Conservation (phyloP, 2,797 vertebrate genomes). For the Limnodromus scolopaceus region DNA sequence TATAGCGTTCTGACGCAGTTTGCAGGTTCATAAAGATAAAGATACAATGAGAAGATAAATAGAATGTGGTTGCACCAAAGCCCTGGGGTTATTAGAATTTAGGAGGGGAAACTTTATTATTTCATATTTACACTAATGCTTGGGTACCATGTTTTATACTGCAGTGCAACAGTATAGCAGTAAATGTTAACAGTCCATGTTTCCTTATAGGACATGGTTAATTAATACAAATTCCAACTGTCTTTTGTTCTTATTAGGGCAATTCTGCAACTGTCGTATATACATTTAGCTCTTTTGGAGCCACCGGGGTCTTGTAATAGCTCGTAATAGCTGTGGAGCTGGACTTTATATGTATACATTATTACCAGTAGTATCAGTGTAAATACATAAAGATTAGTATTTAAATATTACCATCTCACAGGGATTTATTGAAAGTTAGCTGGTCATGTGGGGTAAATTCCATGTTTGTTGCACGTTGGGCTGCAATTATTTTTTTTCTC, state of each 20-base stretch:
- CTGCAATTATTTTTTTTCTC: neutral
- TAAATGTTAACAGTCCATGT: neutral
- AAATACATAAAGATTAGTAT: neutral
- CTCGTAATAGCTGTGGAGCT: neutral
- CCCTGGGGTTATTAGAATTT: neutral
- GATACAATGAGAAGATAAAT: neutral
- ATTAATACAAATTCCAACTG: neutral
- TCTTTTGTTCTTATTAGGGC: neutral
- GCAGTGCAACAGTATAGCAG: neutral
- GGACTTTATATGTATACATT: neutral
- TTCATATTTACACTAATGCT: neutral
- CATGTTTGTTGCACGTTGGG: neutral
- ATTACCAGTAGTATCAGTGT: neutral
- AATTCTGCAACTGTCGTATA: neutral
- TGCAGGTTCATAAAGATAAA: conserved; percentile 3
- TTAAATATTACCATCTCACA: neutral
- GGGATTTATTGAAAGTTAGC: neutral
- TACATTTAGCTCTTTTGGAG: neutral
- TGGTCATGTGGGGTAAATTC: neutral
- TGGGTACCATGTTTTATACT: neutral
- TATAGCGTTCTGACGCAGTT: neutral
- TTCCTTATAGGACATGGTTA: neutral
- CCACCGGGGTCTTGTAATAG: neutral
- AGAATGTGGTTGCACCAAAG: neutral
- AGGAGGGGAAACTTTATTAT: neutral